phyloP scores from a whole-genome alignment of 2,888 invertebrate genomes.

The Andrena hattorfiana region DNA sequence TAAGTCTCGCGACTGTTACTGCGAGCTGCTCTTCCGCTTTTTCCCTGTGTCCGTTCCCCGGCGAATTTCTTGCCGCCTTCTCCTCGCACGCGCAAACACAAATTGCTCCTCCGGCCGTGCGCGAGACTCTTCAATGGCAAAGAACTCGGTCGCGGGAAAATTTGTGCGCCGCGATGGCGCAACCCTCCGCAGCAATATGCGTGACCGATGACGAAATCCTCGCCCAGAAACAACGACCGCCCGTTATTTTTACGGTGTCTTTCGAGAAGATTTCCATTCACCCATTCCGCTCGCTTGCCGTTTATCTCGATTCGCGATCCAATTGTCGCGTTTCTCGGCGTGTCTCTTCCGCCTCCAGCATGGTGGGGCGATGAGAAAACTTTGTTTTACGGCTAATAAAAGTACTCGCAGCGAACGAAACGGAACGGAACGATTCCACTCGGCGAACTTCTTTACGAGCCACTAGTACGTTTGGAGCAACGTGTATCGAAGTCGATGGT shows the following conservation, averaged over 20 bases:
- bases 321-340: too few species aligned
- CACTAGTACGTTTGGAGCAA: too few species aligned
- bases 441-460: conserved; percentile 1
- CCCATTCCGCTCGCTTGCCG: too few species aligned
- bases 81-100: conserved; percentile 16
- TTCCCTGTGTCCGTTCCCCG: background rate
- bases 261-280: too few species aligned
- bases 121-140: background rate
- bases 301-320: too few species aligned
- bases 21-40: background rate
- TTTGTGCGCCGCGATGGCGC: background rate
- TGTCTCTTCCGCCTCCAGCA: too few species aligned
- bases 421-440: background rate
- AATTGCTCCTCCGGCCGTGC: background rate
- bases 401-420: background rate
- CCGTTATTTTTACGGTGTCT: conserved; percentile 15
- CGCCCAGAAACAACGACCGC: background rate
- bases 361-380: too few species aligned
- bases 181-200: background rate
- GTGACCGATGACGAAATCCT: conserved; percentile 10
- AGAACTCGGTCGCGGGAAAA: conserved; percentile 12
- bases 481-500: background rate
- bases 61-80: conserved; percentile 6
- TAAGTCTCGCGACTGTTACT: conserved; percentile 41
- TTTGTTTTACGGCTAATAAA: conserved; percentile 1